phyloP scores from a whole-genome alignment of 2,797 vertebrate genomes.

The Cichlasoma orientale region DNA sequence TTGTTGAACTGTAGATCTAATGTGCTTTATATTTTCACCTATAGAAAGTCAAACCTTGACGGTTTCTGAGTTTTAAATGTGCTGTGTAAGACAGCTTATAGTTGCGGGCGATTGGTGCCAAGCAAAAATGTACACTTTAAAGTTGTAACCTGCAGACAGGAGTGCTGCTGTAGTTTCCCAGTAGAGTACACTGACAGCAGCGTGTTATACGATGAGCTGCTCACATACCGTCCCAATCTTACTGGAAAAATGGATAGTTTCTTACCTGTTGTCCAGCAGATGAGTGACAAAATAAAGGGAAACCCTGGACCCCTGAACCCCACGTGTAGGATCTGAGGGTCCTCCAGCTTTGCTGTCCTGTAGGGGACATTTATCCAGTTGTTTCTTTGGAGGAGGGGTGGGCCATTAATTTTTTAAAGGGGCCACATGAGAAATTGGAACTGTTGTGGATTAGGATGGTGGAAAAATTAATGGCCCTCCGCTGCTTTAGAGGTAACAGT shows the following conservation, averaged over 20 bases:
- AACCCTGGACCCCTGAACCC: neutral
- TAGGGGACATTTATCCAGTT: neutral
- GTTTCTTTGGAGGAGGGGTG: neutral
- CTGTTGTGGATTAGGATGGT: too few relatives aligned
- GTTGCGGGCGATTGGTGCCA: neutral
- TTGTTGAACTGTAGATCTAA: constrained; percentile 18
- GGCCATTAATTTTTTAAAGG: neutral
- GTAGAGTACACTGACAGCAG: neutral
- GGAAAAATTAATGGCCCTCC: neutral
- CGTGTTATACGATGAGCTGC: neutral
- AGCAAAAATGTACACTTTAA: neutral
- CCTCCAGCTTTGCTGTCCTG: too few relatives aligned
- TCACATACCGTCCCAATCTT: neutral
- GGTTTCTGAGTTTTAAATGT: constrained; percentile 19
- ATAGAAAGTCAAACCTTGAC: constrained; percentile 25
- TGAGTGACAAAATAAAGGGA: neutral
- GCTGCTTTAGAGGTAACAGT: neutral
- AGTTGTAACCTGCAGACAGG: neutral
- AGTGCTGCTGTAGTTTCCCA: neutral
- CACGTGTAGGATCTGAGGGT: too few relatives aligned
- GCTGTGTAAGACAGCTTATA: neutral
- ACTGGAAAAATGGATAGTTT: neutral
- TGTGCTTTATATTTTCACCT: constrained; percentile 28
- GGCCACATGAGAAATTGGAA: neutral
- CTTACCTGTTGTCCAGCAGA: neutral